Conservation (phyloP, 2,113 vertebrate genomes). For the Chelonoidis abingdonii region DNA sequence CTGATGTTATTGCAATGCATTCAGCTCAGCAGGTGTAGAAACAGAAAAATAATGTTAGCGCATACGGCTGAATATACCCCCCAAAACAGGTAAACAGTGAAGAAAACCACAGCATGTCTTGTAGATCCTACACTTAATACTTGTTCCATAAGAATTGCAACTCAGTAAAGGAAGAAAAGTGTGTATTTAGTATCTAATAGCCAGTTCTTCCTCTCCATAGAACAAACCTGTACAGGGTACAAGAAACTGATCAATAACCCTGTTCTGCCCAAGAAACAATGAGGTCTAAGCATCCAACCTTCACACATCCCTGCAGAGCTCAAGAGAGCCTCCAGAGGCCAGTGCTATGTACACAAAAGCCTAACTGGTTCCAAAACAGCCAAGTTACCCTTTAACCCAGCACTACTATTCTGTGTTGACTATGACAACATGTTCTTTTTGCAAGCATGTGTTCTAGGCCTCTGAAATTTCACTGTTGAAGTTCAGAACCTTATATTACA, state of each 20-base stretch:
- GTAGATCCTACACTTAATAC: not conserved
- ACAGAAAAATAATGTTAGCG: not conserved
- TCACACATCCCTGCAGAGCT: not conserved
- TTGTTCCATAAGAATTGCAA: not conserved
- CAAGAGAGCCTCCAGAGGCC: not conserved
- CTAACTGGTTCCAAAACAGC: not conserved
- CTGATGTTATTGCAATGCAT: not conserved
- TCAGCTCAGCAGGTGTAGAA: not conserved
- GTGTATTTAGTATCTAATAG: rapidly evolving
- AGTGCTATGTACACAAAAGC: not conserved
- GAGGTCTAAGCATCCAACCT: not conserved
- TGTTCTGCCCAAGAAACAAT: not conserved
- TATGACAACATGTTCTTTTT: not conserved
- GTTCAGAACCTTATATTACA: not conserved
- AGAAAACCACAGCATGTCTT: rapidly evolving
- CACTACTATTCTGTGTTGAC: not conserved
- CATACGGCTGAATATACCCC: not conserved
- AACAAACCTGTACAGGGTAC: rapidly evolving
- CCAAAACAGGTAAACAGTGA: not conserved
- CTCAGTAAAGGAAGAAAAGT: not conserved
- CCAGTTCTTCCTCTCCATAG: rapidly evolving
- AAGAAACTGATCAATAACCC: rapidly evolving
- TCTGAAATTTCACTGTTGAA: not conserved
- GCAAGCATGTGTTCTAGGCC: not conserved
- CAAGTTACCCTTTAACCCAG: rapidly evolving